Evolutionary conservation across 2,113 vertebrate species (phyloP).

Genomic region (Lathamus discolor): DNA sequence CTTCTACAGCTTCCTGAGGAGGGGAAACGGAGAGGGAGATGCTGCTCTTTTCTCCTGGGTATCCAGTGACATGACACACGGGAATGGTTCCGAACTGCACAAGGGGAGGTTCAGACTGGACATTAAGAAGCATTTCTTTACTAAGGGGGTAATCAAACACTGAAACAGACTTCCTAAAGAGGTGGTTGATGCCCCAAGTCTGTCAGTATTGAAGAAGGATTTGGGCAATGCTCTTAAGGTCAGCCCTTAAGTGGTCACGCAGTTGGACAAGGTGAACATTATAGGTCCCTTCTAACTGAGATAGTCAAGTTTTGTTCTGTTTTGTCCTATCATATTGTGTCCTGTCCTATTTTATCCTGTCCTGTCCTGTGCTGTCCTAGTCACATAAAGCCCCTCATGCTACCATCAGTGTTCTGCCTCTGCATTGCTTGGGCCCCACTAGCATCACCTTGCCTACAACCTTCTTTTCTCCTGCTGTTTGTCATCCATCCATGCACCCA

Average conservation of each 20-base stretch:
- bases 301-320: not conserved
- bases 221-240: not conserved
- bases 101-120: rapidly evolving
- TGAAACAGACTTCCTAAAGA: not conserved
- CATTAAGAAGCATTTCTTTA: not conserved
- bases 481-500: not conserved
- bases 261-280: rapidly evolving
- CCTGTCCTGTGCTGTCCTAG: not conserved
- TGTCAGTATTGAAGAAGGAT: rapidly evolving
- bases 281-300: not conserved
- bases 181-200: rapidly evolving
- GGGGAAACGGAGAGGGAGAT: not conserved
- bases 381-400: not conserved
- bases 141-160: not conserved
- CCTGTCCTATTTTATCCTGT: not conserved
- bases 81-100: rapidly evolving
- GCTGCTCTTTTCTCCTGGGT: not conserved
- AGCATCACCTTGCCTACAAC: not conserved
- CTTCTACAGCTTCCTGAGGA: not conserved
- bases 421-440: rapidly evolving
- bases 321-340: not conserved
- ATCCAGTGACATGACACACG: rapidly evolving
- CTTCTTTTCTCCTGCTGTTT: not conserved
- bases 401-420: not conserved
- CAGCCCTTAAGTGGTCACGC: not conserved